Evolutionary conservation across 2,113 vertebrate species (phyloP), one percentile per base, ranked within the genome.

Genomic region (Mustela nigripes): DNA sequence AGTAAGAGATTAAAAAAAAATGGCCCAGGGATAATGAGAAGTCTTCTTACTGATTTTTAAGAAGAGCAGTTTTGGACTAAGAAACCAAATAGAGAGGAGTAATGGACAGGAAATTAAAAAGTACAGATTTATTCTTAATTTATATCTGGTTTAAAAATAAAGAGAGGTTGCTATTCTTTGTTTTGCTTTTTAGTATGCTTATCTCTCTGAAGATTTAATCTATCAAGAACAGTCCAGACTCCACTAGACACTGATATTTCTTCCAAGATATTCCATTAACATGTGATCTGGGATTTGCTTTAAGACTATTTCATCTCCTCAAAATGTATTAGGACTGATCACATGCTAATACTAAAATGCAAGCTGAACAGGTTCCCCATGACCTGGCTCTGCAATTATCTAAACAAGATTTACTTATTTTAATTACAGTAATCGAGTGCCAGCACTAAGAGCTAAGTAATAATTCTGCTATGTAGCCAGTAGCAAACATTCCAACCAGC

Each of bases 401-500:
- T 82, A 97, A 89, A 87, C 26, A 81, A 69, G 19, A 21, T 88
- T 95, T 78, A 88, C 58, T 90, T 92, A 96, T 16, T 89, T 50
- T 92, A 97, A 91, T 89, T 92, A 93, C 22, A 92, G 7, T 94
- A 89, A 95, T 15, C 89, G 33, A 78, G 33, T 31, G 73, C 21
- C 18, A 92, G 22, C 18, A 84, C 53, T 94, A 95, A 93, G n/a
- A 92, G 33, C 31, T 81, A 83, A 58, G 39, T 89, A 94, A 85
- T 42, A 96, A 96, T 78, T 90, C 92, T 90, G 19, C 36, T 92
- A 9, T 48, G 8, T 33, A 90, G 19, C 39, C 67, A 89, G 48
- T 58, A 97, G 85, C 65, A 96, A 97, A 97, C 79, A 94, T 85
- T 93, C 88, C 39, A 86, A 94, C n/a, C 10, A 80, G 67, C 31